phyloP scores from a whole-genome alignment of 37 sponge, comb jelly and placozoan species.

The Haliclona indistincta region DNA sequence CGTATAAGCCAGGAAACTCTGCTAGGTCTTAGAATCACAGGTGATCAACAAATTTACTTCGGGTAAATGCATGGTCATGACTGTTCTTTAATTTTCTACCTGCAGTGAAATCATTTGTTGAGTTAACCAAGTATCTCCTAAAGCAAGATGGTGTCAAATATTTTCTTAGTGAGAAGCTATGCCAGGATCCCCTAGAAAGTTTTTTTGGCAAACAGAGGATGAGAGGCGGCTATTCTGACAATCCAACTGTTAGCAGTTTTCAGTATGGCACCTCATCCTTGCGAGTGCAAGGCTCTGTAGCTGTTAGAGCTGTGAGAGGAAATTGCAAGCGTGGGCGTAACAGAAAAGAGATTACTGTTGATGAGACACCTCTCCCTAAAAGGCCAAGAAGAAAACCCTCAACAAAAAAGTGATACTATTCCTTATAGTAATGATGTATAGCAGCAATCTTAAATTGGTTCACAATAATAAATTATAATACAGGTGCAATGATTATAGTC shows the following conservation, averaged over 20 bases:
- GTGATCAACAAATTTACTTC: too few relatives aligned
- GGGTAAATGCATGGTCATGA: not conserved
- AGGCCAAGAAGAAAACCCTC: not conserved
- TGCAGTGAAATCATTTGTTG: slow-evolving; percentile 39
- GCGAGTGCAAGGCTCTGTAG: slow-evolving; percentile 28
- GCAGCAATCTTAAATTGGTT: too few relatives aligned
- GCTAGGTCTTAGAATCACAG: slow-evolving; percentile 27
- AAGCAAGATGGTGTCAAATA: not conserved
- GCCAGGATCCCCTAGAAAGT: slow-evolving; percentile 45
- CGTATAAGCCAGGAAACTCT: slow-evolving; percentile 33
- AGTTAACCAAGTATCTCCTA: slow-evolving; percentile 31
- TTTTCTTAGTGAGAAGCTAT: slow-evolving; percentile 20
- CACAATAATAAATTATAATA: too few relatives aligned
- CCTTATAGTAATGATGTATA: too few relatives aligned
- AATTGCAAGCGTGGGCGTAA: not conserved
- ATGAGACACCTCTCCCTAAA: slow-evolving; percentile 17
- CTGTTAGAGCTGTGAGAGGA: too few relatives aligned
- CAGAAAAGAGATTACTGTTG: not conserved
- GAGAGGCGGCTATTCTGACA: slow-evolving; percentile 37
- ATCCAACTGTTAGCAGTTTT: slow-evolving; percentile 29
- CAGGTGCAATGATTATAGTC: slow-evolving; percentile 6
- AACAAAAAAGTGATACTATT: too few relatives aligned
- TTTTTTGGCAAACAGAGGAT: slow-evolving; percentile 42
- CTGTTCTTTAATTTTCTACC: not conserved
- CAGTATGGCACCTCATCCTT: slow-evolving; percentile 15